Evolutionary conservation across 2,797 vertebrate genomes (phyloP).

Genomic region (Australoheros facetus): DNA sequence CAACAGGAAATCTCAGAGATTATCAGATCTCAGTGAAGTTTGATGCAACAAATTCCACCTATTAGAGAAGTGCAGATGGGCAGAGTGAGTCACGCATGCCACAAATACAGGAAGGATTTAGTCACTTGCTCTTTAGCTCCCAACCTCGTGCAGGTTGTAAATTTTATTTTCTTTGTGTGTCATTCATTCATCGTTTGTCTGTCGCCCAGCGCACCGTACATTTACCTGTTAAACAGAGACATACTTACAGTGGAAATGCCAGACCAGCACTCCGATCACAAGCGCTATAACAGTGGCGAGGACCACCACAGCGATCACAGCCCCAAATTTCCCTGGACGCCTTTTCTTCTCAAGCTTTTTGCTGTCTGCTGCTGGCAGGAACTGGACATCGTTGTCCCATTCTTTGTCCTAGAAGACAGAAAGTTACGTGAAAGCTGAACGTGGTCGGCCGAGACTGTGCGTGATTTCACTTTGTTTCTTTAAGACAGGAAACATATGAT

Average conservation of each 20-base stretch:
- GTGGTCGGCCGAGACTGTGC: no score
- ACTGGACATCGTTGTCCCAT: conserved; percentile 84
- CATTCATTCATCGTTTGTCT: not conserved
- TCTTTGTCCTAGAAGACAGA: conserved; percentile 78
- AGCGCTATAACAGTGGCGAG: conserved; percentile 78
- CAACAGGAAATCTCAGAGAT: not conserved
- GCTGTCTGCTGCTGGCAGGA: conserved; percentile 87
- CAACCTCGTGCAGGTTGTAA: not conserved
- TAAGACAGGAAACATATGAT: not conserved
- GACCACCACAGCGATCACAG: conserved; percentile 67
- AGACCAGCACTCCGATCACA: conserved; percentile 85
- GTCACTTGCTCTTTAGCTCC: not conserved
- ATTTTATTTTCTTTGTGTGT: not conserved
- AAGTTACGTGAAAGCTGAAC: not conserved
- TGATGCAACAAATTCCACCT: not conserved
- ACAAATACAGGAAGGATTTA: not conserved
- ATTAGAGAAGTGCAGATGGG: not conserved
- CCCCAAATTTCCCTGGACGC: conserved; percentile 73
- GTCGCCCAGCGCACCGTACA: not conserved
- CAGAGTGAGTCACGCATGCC: not conserved
- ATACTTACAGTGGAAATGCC: conserved; percentile 95
- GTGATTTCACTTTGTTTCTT: no score
- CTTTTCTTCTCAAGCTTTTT: conserved; percentile 89
- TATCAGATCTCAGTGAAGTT: not conserved
- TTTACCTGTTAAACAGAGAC: not conserved